Conservation (phyloP, 2,888 invertebrate species). For the Ischnura elegans region DNA sequence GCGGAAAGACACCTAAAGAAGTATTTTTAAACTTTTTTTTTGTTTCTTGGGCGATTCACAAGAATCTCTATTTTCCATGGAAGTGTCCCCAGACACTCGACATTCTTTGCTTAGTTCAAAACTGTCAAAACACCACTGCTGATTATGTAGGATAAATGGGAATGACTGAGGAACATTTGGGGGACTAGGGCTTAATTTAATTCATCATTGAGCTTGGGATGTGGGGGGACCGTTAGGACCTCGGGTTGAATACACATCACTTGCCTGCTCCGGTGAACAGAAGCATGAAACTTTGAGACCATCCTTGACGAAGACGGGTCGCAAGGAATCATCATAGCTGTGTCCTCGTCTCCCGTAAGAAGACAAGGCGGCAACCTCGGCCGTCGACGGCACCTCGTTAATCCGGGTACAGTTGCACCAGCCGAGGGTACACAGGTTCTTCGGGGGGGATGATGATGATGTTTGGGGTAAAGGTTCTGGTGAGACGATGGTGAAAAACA, state of each 20-base stretch:
- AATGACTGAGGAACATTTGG: too few relatives aligned
- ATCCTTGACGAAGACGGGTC: constrained; percentile 45
- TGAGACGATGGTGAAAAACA: constrained; percentile 33
- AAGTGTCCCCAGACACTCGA: too few relatives aligned
- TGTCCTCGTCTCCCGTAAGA: constrained; percentile 51
- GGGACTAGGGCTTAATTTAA: too few relatives aligned
- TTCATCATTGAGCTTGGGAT: not conserved
- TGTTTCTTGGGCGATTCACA: too few relatives aligned
- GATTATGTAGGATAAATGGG: too few relatives aligned
- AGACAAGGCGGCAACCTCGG: constrained; percentile 47
- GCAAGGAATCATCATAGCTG: constrained; percentile 54
- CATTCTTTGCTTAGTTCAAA: too few relatives aligned
- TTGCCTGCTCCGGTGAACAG: constrained; percentile 53
- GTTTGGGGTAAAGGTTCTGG: constrained; percentile 47
- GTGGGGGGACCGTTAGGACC: not conserved
- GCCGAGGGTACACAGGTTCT: constrained; percentile 28
- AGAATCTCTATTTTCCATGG: too few relatives aligned
- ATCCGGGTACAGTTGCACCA: constrained; percentile 63
- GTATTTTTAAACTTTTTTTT: too few relatives aligned
- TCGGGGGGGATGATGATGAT: not conserved
- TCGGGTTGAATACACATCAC: not conserved
- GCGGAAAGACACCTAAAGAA: too few relatives aligned
- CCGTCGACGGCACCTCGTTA: constrained; percentile 52
- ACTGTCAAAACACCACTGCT: too few relatives aligned
- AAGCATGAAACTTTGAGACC: constrained; percentile 53